phyloP scores from a whole-genome alignment of 2,113 vertebrate species.

The Dermatemys mawii region DNA sequence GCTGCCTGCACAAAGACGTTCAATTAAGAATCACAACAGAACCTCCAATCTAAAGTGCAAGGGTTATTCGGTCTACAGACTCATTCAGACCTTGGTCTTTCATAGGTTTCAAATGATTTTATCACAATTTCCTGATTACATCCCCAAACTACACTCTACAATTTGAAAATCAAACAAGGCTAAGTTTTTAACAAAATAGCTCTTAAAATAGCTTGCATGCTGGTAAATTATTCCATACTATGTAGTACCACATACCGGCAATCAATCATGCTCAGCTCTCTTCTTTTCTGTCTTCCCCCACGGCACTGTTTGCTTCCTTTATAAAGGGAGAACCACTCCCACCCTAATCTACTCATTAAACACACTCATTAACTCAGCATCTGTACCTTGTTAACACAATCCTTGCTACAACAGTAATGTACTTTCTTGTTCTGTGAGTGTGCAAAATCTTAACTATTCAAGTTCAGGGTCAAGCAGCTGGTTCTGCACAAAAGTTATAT shows the following conservation, averaged over 20 bases:
- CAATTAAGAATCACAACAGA: background rate
- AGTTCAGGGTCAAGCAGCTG: background rate
- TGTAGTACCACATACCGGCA: background rate
- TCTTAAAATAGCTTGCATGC: background rate
- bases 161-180: background rate
- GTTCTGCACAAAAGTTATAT: background rate
- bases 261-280: background rate
- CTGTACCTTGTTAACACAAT: background rate
- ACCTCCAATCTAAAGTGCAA: background rate
- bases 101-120: slow-evolving; percentile 7
- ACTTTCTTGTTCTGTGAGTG: background rate
- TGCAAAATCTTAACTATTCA: background rate
- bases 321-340: background rate
- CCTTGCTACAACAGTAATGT: background rate
- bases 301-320: background rate
- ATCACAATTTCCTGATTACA: background rate
- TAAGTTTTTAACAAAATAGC: background rate
- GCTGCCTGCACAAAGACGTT: background rate
- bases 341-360: background rate
- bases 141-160: background rate
- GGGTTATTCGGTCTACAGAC: background rate
- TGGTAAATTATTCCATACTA: background rate
- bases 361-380: background rate
- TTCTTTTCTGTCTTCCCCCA: fast-evolving
- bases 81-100: background rate